Evolutionary conservation across 2,888 invertebrate genomes (phyloP).

Genomic region (Lapara coniferarum): DNA sequence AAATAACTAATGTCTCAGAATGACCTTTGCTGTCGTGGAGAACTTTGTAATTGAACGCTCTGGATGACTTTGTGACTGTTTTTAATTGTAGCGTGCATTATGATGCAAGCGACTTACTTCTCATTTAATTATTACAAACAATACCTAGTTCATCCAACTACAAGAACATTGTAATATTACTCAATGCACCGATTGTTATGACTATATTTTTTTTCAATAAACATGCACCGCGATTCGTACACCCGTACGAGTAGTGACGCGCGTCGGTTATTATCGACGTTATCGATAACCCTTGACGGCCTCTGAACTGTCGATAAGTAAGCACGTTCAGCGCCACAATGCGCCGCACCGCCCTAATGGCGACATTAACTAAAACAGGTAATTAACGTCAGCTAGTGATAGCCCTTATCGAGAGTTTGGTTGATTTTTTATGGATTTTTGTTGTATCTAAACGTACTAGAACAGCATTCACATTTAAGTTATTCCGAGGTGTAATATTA

Average conservation of each 20-base stretch:
- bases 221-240: slow-evolving; percentile 36
- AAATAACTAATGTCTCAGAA: no score
- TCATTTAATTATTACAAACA: no score
- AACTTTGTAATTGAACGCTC: no score
- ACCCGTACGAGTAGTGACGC: slow-evolving; percentile 57
- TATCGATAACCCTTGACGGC: slow-evolving; percentile 67
- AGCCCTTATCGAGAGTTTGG: slow-evolving; percentile 32
- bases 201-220: slow-evolving; percentile 22
- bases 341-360: slow-evolving; percentile 40
- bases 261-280: slow-evolving; percentile 55
- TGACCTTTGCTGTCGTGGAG: no score
- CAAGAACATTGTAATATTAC: neutral
- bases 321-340: slow-evolving; percentile 48
- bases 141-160: no score
- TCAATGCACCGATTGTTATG: neutral
- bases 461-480: no score
- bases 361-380: slow-evolving; percentile 47
- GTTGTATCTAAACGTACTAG: neutral
- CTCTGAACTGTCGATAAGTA: slow-evolving; percentile 63
- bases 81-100: no score
- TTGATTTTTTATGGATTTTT: slow-evolving; percentile 13
- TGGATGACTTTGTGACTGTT: no score
- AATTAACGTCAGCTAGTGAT: slow-evolving; percentile 43
- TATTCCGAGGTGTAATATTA: no score
- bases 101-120: no score